A percentile compares a stretch with the other conserved stretches of the same genome.
These are phyloP conservation scores for Sebastes alutus DNA, from an alignment of 2,797 vertebrate genomes.

Conservation along the genomic window DNA sequence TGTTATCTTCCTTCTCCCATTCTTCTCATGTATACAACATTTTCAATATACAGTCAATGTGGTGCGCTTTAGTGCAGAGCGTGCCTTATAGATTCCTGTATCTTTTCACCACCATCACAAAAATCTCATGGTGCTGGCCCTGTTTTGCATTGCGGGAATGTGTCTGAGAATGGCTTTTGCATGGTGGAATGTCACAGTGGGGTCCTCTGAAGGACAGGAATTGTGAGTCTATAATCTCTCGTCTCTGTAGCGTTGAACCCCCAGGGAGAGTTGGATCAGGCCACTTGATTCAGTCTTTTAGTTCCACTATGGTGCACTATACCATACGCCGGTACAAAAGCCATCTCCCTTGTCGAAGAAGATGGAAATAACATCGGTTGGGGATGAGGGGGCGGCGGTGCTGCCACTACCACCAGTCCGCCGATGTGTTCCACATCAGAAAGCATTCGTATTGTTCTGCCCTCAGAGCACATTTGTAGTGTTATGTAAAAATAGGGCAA, in stretches of 20 bases:
- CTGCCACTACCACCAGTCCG: conserved; percentile 27
- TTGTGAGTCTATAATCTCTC: conserved; percentile 75
- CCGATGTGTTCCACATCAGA: conserved; percentile 68
- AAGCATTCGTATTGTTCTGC: conserved; percentile 67
- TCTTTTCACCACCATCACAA: conserved; percentile 48
- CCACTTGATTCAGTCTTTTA: conserved; percentile 81
- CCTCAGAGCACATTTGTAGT: conserved; percentile 64
- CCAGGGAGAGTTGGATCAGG: conserved; percentile 77
- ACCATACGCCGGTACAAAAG: conserved; percentile 63
- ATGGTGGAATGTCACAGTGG: conserved; percentile 68
- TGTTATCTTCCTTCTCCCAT: conserved; percentile 54
- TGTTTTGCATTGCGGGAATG: conserved; percentile 64
- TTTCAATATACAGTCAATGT: conserved; percentile 65
- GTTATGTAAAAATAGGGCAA: conserved; percentile 66
- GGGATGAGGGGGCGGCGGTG: not conserved
- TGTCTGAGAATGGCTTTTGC: conserved; percentile 51
- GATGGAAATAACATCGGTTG: conserved; percentile 67
- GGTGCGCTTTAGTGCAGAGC: conserved; percentile 26
- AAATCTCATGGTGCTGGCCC: conserved; percentile 45
- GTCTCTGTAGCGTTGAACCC: conserved; percentile 61
- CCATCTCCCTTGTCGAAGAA: conserved; percentile 63
- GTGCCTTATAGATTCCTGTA: conserved; percentile 46
- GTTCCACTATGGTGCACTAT: conserved; percentile 73
- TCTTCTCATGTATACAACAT: conserved; percentile 59
- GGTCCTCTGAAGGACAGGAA: conserved; percentile 71